Base-by-base conservation (phyloP, 2,113 vertebrate species). In the Sinocyclocheilus rhinocerous region DNA sequence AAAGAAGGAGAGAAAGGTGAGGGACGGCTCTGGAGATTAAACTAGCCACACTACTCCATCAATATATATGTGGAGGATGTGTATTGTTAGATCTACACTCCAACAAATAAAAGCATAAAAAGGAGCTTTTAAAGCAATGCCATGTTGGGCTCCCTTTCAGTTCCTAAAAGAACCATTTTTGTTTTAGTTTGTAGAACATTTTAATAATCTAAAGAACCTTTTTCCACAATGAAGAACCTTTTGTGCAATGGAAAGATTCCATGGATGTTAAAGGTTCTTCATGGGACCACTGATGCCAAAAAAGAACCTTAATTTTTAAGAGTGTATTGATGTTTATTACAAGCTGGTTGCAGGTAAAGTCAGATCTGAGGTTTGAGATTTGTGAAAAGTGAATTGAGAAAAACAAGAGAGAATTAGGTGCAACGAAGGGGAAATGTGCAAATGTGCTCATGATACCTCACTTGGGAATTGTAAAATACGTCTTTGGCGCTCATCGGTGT, bases 1-100 rank as follows among this genome's bases (percentile, higher is more conserved):
- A 50, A 39, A 72, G 82, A 81, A 85, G 72, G 76, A 86, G 29
- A 84, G n/a, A 84, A 76, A 80, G 69, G 55, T 26, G 83, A 85
- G 69, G 65, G 63, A 39, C 24, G 65, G 79, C 75, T 72, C 42
- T 9, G 69, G 86, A 87, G 26, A 81, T 84, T 85, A 52, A 42
- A n/a, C 55, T 80, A 80, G 57, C 24, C 48, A 24, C 78, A 76
- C 55, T 36, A 29, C 65, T 84, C 70, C 24, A 86, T 88, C 86
- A 84, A 76, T 83, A 84, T 82, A 55, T 78, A 86, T 81, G 72
- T 76, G 52, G 16, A 75, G 52, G 81, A 79, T n/a, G 59, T 84
- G 36, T 83, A 76, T 81, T 84, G 13, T 45, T 42, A 20, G 52
- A 69, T 12, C 16, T 20, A 61, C 26, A 78, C 29, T 18, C 29